A percentile compares a stretch with the other conserved stretches of the same genome.
phyloP scores from a whole-genome alignment of 2,888 invertebrate genomes.

The Agonopterix heracliana region DNA sequence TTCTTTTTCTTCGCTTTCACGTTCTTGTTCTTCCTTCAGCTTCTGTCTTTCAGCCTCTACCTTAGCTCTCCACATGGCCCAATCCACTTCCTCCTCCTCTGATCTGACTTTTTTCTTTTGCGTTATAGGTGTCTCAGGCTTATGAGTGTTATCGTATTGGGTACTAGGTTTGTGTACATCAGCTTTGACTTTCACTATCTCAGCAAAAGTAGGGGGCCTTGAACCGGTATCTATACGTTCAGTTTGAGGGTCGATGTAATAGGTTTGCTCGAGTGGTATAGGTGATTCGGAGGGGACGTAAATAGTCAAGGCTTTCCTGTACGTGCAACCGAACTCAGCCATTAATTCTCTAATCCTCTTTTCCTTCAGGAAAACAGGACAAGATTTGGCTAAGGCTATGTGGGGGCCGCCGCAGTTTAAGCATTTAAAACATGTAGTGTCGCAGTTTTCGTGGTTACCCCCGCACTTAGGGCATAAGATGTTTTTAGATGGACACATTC shows the following conservation, averaged over 20 bases:
- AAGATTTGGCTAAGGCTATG: slow-evolving; percentile 9
- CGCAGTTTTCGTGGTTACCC: slow-evolving; percentile 12
- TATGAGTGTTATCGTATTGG: not conserved
- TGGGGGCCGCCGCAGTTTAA: slow-evolving; percentile 11
- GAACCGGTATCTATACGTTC: too few relatives aligned
- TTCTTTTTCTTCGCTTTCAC: too few relatives aligned
- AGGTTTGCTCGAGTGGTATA: too few relatives aligned
- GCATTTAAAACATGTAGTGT: slow-evolving; percentile 7
- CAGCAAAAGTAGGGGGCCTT: not conserved
- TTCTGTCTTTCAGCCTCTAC: not conserved
- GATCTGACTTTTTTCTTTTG: not conserved
- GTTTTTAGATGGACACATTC: slow-evolving; percentile 12
- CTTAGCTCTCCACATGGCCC: not conserved
- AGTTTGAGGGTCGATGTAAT: too few relatives aligned
- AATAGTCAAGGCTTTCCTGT: slow-evolving; percentile 6
- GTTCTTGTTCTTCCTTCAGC: not conserved
- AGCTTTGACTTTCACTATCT: not conserved
- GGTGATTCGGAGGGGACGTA: slow-evolving; percentile 5
- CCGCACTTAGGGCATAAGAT: slow-evolving; percentile 15
- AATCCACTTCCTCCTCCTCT: not conserved
- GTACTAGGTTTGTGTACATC: not conserved
- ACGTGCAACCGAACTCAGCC: slow-evolving; percentile 12
- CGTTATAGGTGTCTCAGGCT: not conserved
- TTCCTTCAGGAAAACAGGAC: slow-evolving; percentile 13
- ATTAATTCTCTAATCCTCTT: slow-evolving; percentile 10